Conservation (phyloP, 2,888 invertebrate genomes). For the Seira musarum region DNA sequence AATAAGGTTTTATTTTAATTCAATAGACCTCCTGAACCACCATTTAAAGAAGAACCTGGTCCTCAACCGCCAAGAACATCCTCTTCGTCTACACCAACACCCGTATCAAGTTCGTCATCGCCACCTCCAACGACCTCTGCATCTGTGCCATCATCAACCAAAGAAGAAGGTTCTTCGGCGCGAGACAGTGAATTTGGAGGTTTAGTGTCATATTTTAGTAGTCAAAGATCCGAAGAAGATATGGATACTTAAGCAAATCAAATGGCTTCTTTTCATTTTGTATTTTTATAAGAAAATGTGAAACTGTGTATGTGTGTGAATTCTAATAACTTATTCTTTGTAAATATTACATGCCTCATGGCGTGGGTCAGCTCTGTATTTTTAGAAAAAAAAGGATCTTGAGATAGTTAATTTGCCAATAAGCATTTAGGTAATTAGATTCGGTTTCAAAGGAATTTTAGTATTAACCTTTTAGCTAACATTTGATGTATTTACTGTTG, state of each 20-base stretch:
- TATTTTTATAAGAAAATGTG: conserved; percentile 49
- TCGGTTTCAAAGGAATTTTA: no score
- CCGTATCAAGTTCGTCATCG: conserved; percentile 46
- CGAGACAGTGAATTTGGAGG: conserved; percentile 85
- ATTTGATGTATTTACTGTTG: no score
- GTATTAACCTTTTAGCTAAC: no score
- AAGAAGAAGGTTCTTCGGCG: conserved; percentile 73
- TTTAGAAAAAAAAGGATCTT: no score
- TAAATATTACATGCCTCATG: no score
- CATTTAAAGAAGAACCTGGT: conserved; percentile 63
- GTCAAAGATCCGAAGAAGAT: conserved; percentile 87
- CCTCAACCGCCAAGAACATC: conserved; percentile 47
- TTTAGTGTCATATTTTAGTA: conserved; percentile 92
- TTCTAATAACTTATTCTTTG: conserved; percentile 25
- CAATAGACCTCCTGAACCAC: conserved; percentile 56
- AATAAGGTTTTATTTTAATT: background rate
- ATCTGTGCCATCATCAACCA: conserved; percentile 45
- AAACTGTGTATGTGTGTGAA: no score
- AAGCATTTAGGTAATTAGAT: no score
- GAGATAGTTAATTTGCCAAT: no score
- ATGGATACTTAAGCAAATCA: conserved; percentile 79
- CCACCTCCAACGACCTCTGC: conserved; percentile 48
- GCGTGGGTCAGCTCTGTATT: no score
- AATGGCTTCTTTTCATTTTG: conserved; percentile 65
- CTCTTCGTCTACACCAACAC: conserved; percentile 48